Conservation (phyloP, 2,797 vertebrate genomes). For the Cephalopachus bancanus region DNA sequence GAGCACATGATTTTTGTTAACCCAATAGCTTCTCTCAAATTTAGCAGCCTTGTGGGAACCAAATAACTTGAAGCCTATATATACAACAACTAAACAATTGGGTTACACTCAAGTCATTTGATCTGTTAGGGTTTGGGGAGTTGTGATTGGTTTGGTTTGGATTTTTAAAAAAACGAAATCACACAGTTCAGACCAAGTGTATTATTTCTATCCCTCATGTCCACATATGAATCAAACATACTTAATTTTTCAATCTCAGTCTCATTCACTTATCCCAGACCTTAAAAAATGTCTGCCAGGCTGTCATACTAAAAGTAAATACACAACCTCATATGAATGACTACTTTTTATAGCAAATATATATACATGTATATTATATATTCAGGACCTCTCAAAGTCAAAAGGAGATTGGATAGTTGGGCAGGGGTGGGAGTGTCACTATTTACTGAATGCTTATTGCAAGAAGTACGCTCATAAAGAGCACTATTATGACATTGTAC, state of each 20-base stretch:
- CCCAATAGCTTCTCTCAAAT: conserved; percentile 7
- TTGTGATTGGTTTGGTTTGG: neutral
- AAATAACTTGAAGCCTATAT: neutral
- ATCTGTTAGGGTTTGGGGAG: neutral
- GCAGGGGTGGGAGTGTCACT: neutral
- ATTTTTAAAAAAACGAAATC: conserved; percentile 5
- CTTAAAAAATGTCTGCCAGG: neutral
- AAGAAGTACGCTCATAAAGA: neutral
- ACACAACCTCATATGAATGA: neutral
- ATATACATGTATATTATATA: neutral
- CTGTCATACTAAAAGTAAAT: conserved; percentile 1
- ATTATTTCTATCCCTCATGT: neutral
- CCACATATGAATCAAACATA: neutral
- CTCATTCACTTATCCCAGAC: neutral
- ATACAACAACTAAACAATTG: neutral
- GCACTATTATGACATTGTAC: neutral
- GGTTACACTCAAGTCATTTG: neutral
- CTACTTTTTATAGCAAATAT: neutral
- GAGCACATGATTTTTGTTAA: conserved; percentile 37
- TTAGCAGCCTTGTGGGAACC: neutral
- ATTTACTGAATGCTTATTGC: neutral
- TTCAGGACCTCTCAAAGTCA: neutral
- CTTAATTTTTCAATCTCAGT: neutral
- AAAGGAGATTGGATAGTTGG: neutral
- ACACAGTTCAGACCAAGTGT: neutral